Base-by-base conservation (phyloP, 2,113 vertebrate species). In the Mystacornis crossleyi region DNA sequence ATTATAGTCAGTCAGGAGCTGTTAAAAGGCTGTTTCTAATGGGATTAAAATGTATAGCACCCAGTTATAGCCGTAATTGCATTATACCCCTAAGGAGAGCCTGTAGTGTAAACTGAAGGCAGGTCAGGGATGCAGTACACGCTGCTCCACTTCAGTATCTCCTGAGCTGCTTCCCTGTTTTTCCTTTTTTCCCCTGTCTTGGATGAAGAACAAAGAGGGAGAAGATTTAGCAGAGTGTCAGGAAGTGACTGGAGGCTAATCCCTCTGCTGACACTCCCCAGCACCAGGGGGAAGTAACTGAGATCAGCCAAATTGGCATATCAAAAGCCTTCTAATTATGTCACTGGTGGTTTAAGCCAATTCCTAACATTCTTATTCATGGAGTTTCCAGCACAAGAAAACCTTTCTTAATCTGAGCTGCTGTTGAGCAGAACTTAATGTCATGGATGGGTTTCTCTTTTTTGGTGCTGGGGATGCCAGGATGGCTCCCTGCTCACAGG, bases 201-300 rank as follows among this genome's bases (percentile, higher is more conserved):
- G 97, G 96, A 95, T 81, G 83, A 92, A 98, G 95, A 97, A 97
- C 97, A 98, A 98, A 97, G 95, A 94, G 66, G 40, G 87, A 81
- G 86, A 93, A 95, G 92, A 94, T 95, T 98, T 96, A 93, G 86
- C 94, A 94, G 90, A 96, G 92, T 97, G 90, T 97, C 97, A 97
- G 98, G 97, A 98, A 98, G 96, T 96, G 97, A 95, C 96, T 94
- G 89, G 85, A 93, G 95, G 93, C 97, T 98, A 98, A 98, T 97
- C 97, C 96, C 93, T 97, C 94, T 38, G 54, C 96, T 95, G 97
- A 97, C 96, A 96, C 92, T 93, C 96, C 97, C 95, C 84, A 96
- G 91, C 97, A 97, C 91, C 85, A 95, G 93, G 92, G 95, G 95
- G 96, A 94, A 97, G 96, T 95, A 97, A 96, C 94, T 95, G 74